A percentile compares a stretch with the other conserved stretches of the same genome.
Conservation (phyloP, 1,140 invertebrate genomes). For the Vanessa atalanta region DNA sequence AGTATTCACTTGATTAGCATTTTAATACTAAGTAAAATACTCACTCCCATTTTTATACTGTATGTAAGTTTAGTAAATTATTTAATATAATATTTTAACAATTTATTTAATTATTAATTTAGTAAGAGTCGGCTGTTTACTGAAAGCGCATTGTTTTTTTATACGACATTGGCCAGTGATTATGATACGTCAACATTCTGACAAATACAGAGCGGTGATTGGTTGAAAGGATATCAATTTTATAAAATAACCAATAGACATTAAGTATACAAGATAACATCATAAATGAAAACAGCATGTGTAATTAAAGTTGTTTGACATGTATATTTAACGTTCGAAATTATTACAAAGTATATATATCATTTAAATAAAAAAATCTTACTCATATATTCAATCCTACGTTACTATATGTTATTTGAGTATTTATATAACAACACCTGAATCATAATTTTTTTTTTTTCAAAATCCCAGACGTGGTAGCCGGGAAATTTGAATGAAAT, state of each 20-base stretch:
- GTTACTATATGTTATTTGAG: neutral
- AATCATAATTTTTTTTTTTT: neutral
- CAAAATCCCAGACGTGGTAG: conserved; percentile 34
- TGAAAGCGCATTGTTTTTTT: neutral
- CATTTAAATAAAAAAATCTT: neutral
- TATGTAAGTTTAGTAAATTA: neutral
- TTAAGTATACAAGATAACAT: neutral
- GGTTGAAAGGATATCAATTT: neutral
- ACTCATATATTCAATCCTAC: neutral
- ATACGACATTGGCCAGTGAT: neutral
- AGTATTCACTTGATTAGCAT: neutral
- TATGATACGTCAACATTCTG: neutral
- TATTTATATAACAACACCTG: neutral
- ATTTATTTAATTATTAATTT: neutral
- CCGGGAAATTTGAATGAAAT: conserved; percentile 61
- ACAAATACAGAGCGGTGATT: neutral
- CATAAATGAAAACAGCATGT: neutral
- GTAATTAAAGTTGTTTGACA: neutral
- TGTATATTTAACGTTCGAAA: neutral
- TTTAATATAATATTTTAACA: conserved; percentile 3
- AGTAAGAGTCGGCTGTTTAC: neutral
- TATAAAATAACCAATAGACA: neutral
- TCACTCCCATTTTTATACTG: conserved; percentile 53
- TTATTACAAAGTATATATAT: neutral
- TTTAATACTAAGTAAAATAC: conserved; percentile 4